Evolutionary conservation across 2,797 vertebrate genomes (phyloP).

Genomic region (Lepilemur septentrionalis): DNA sequence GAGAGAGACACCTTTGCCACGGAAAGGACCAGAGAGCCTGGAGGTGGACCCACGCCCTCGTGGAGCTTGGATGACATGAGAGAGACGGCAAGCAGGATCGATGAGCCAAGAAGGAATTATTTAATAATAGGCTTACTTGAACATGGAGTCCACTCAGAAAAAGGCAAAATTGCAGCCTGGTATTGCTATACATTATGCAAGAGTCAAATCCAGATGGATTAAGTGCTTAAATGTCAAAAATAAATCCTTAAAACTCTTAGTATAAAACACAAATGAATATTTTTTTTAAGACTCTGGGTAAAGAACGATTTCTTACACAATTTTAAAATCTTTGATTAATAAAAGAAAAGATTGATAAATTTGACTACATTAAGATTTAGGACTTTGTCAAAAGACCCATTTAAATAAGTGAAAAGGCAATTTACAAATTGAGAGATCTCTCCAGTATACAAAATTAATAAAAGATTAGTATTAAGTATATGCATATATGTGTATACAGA

Average conservation of each 20-base stretch:
- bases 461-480: not conserved
- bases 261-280: not conserved
- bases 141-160: not conserved
- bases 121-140: not conserved
- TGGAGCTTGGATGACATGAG: not conserved
- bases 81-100: not conserved
- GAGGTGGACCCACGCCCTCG: accelerated
- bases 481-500: not conserved
- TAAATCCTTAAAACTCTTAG: not conserved
- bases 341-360: not conserved
- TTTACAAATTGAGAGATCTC: not conserved
- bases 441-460: not conserved
- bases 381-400: not conserved
- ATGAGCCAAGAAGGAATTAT: not conserved
- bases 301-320: not conserved
- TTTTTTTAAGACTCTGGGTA: not conserved
- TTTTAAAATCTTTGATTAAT: not conserved
- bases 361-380: not conserved
- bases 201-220: not conserved
- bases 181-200: not conserved
- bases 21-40: not conserved
- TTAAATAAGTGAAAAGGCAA: not conserved
- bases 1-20: accelerated
- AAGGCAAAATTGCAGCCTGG: not conserved
- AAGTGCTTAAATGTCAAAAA: not conserved